These are phyloP conservation scores for Meloidogyne floridensis DNA, from an alignment of 1,140 invertebrate genomes.

Conservation along the genomic window DNA sequence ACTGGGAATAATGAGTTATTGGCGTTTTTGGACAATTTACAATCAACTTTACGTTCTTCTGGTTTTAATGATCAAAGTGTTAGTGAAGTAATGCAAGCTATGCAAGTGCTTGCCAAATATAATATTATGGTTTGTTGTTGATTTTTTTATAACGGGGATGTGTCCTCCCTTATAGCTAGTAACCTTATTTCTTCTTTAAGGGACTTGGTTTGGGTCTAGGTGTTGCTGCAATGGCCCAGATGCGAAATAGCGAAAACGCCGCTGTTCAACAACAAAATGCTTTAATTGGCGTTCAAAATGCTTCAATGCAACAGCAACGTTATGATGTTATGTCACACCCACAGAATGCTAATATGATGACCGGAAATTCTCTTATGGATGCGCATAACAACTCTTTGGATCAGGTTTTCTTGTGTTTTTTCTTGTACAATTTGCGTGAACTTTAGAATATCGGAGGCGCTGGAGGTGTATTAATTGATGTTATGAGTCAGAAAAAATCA, in stretches of 20 bases:
- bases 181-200: constrained; percentile 65
- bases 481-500: constrained; percentile 55
- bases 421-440: constrained; percentile 14
- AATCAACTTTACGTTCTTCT: constrained; percentile 78
- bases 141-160: too few relatives aligned
- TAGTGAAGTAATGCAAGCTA: constrained; percentile 84
- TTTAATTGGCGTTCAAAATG: constrained; percentile 29
- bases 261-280: constrained; percentile 34
- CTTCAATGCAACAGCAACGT: constrained; percentile 40
- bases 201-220: constrained; percentile 81
- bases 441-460: constrained; percentile 42
- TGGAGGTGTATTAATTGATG: constrained; percentile 56
- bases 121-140: constrained; percentile 33
- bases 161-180: too few relatives aligned
- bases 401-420: not conserved
- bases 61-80: constrained; percentile 86
- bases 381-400: constrained; percentile 10
- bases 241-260: constrained; percentile 41
- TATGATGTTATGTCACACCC: constrained; percentile 41
- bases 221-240: constrained; percentile 63
- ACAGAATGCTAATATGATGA: constrained; percentile 19
- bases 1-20: constrained; percentile 60
- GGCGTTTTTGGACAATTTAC: constrained; percentile 66
- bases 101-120: constrained; percentile 79
- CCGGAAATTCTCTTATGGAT: constrained; percentile 48